Percentiles rank a stretch among this genome's conserved stretches.
phyloP scores from a whole-genome alignment of 1,140 invertebrate genomes.

The Drosophila willistoni region DNA sequence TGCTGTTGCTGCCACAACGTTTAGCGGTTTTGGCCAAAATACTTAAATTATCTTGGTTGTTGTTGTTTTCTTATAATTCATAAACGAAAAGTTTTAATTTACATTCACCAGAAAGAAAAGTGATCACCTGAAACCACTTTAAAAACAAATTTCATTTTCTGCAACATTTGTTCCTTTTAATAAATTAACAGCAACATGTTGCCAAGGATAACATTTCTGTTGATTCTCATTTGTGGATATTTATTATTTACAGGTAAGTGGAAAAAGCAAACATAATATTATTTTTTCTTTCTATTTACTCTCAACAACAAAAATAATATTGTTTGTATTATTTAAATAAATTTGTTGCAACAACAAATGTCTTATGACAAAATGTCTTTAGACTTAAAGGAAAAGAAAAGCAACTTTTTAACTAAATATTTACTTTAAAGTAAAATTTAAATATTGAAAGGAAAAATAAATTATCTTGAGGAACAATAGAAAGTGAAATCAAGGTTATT shows the following conservation, averaged over 20 bases:
- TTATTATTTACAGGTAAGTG: conserved; percentile 72
- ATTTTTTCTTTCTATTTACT: background rate
- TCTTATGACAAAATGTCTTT: too few relatives aligned
- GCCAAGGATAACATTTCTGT: conserved; percentile 71
- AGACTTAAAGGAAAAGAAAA: too few relatives aligned
- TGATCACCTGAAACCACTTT: background rate
- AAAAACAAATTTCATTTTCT: background rate
- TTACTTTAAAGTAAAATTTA: too few relatives aligned
- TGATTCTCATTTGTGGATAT: conserved; percentile 79
- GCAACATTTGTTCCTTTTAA: background rate
- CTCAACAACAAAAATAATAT: background rate
- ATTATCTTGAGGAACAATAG: too few relatives aligned
- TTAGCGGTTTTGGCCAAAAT: background rate
- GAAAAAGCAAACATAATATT: background rate
- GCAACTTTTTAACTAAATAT: too few relatives aligned
- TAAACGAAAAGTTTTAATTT: too few relatives aligned
- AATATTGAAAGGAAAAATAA: too few relatives aligned
- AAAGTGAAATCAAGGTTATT: too few relatives aligned
- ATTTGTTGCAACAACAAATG: too few relatives aligned
- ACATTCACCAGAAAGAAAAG: too few relatives aligned
- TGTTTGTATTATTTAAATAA: background rate
- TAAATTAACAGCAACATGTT: conserved; percentile 64
- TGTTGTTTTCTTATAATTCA: background rate
- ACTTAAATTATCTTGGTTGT: background rate
- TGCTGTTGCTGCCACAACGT: background rate